Conservation (phyloP, 2,888 invertebrate genomes). For the Cheilosia urbana region DNA sequence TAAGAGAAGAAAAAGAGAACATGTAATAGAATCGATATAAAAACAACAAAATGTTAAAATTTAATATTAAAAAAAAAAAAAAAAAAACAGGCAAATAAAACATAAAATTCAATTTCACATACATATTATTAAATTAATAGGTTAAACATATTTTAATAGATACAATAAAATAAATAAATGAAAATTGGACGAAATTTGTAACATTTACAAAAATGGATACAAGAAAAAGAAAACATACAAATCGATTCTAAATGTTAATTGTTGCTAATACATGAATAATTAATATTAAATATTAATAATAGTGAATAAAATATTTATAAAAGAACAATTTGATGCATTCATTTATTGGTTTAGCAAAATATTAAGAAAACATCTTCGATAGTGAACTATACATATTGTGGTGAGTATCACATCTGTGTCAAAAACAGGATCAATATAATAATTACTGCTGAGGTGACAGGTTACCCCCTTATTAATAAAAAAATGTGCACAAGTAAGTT, state of each 20-base stretch:
- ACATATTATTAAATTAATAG: conserved; percentile 60
- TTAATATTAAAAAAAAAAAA: too few species aligned
- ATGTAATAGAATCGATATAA: conserved; percentile 53
- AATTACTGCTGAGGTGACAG: too few species aligned
- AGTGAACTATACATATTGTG: too few species aligned
- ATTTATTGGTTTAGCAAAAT: neutral
- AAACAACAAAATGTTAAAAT: conserved; percentile 28
- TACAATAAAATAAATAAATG: conserved; percentile 48
- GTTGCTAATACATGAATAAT: conserved; percentile 76
- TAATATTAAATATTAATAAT: conserved; percentile 71
- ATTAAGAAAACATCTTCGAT: too few species aligned
- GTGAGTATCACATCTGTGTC: too few species aligned
- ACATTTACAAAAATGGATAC: conserved; percentile 76
- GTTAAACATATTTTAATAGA: conserved; percentile 66
- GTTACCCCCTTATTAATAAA: too few species aligned
- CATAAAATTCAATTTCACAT: conserved; percentile 62
- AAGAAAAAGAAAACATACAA: conserved; percentile 58
- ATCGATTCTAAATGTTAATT: conserved; percentile 77
- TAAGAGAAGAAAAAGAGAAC: conserved; percentile 37
- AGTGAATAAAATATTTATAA: conserved; percentile 73
- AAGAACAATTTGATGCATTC: conserved; percentile 6
- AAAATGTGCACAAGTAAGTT: too few species aligned
- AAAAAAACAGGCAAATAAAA: conserved; percentile 42
- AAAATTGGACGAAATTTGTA: conserved; percentile 68
- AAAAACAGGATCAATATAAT: too few species aligned